Evolutionary conservation across 1,140 invertebrate genomes (phyloP).

Genomic region (Solenopsis invicta): DNA sequence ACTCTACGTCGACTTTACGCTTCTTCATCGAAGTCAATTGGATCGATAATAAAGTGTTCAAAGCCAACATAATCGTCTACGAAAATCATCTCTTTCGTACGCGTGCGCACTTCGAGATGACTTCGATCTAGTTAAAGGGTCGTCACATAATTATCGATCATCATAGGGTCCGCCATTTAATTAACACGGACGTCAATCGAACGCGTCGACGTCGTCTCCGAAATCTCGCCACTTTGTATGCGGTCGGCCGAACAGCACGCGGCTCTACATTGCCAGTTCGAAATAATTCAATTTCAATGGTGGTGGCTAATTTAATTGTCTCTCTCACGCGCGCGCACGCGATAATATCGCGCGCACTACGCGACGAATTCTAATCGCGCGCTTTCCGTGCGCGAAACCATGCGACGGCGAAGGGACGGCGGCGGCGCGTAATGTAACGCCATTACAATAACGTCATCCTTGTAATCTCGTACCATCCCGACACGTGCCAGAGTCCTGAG

Average conservation of each 20-base stretch:
- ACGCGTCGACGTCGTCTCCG: constrained; percentile 47
- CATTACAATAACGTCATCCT: constrained; percentile 17
- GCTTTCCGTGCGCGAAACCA: neutral
- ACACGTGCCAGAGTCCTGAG: neutral
- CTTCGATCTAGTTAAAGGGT: constrained; percentile 73
- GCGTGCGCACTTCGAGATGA: neutral
- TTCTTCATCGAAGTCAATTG: neutral
- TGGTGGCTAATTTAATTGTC: constrained; percentile 80
- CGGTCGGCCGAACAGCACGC: constrained; percentile 38
- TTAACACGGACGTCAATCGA: constrained; percentile 75
- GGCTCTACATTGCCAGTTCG: constrained; percentile 70
- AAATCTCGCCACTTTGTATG: constrained; percentile 79
- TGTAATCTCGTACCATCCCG: constrained; percentile 3
- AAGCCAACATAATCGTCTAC: constrained; percentile 5
- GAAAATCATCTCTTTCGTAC: neutral
- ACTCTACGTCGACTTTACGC: neutral
- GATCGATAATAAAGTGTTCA: neutral
- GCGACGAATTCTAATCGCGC: constrained; percentile 77
- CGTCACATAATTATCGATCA: constrained; percentile 75
- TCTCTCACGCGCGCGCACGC: constrained; percentile 40
- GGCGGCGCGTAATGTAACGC: constrained; percentile 41
- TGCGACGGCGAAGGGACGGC: constrained; percentile 18
- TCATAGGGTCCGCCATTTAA: constrained; percentile 73
- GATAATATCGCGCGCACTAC: constrained; percentile 75
- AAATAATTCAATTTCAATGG: constrained; percentile 84